Conservation (phyloP, 1,140 invertebrate genomes). For the Ruditapes philippinarum region DNA sequence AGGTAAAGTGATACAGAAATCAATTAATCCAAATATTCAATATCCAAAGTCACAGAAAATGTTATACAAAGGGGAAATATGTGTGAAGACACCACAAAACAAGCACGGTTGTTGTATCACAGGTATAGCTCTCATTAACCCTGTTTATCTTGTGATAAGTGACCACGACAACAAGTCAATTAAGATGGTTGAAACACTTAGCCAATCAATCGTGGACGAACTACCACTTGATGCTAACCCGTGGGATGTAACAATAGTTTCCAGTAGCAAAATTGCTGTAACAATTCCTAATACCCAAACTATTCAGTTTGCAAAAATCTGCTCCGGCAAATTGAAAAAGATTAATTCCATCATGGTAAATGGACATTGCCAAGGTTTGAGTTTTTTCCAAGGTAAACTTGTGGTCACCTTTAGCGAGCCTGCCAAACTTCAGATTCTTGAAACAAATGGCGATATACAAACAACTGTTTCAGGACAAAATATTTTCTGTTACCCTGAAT, state of each 20-base stretch:
- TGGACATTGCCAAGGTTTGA: neutral
- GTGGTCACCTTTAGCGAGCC: neutral
- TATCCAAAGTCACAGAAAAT: neutral
- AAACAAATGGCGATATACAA: neutral
- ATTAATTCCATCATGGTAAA: neutral
- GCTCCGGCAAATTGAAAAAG: neutral
- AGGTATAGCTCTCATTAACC: neutral
- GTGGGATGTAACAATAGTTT: neutral
- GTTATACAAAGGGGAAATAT: neutral
- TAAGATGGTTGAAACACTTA: neutral
- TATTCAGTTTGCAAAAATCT: neutral
- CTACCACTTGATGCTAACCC: neutral
- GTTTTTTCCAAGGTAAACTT: neutral
- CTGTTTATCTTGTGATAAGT: neutral
- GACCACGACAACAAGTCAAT: neutral
- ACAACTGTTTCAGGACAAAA: too few species aligned
- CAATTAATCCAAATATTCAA: neutral
- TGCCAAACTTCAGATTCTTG: neutral
- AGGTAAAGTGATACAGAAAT: too few species aligned
- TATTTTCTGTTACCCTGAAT: neutral
- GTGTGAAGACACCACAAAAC: neutral
- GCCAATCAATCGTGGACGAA: neutral
- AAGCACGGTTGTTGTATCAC: neutral
- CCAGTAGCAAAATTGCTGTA: neutral
- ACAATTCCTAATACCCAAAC: neutral